Evolutionary conservation across 2,888 invertebrate species (phyloP), one percentile per base, ranked within the genome.

Genomic region (Mimachlamys varia): DNA sequence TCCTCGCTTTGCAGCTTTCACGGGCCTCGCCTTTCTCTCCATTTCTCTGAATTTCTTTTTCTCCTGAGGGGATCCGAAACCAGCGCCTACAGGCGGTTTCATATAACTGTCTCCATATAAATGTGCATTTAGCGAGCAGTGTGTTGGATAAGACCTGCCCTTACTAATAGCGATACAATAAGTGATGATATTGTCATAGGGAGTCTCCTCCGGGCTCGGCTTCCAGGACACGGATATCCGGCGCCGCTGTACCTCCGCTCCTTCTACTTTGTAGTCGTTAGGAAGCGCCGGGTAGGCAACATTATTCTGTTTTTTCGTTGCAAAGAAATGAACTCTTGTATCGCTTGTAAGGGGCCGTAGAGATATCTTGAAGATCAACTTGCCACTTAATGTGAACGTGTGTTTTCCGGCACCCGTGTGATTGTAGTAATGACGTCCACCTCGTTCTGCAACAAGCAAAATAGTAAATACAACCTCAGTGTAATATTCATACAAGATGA

Each of bases 111-210:
- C 97, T 7, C 97, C 97, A 87, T 95, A 94, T 38, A 95, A 94
- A 89, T 97, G 96, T 0, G 96, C 96, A 92, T 97, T 95, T 0
- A 97, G 97, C 37, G 97, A 97, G 94, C 97, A 97, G 58, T 97
- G 95, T 0, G 97, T 97, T 17, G 96, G 91, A 87, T 92, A 94
- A 62, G 90, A 92, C n/a, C 92, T 88, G 92, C 97, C 95, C 1
- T 96, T 96, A 95, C 97, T 97, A 58, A 97, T 96, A 27, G 97
- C 97, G 37, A 97, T 95, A 94, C 97, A 97, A 94, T 97, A 97
- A 92, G 96, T 95, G 27, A 94, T 93, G 55, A 93, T 92, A 38
- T 94, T 89, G n/a, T 92, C 93, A 92, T 92, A 94, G 53, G 94
- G 93, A 15, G 92, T 92, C 87, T 93, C 93, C 89, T 94, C 93